Evolutionary conservation across 1,140 invertebrate species (phyloP), one percentile per base, ranked within the genome.

Genomic region (Scaptodrosophila lebanonensis): DNA sequence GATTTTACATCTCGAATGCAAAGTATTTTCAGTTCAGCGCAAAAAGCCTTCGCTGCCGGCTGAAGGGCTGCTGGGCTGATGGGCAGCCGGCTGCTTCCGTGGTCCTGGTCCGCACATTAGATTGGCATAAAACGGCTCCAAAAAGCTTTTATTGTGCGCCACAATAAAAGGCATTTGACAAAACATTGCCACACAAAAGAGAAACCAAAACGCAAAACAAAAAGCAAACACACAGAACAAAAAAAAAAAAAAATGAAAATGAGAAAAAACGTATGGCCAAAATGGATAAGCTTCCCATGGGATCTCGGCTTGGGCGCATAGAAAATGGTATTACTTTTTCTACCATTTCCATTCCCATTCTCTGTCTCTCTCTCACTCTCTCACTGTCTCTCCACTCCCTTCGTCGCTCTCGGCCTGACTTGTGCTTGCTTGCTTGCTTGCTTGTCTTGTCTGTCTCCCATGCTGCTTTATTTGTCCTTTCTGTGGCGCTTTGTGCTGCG

Each of bases 241-340:
- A 15, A 33, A 15, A 17, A 43, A 53, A 36, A 36, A 43, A 58
- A 42, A 27, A 62, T 20, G 18, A 11, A 22, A 35, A 47, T 52
- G 40, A 30, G 56, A 44, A 66, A 58, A 79, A 79, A 50, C 73
- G 64, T 79, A 73, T 79, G 73, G 73, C 68, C 75, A 82, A 82
- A 79, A 82, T 73, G 73, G 69, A 79, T 79, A 79, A 82, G 73
- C 69, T 69, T 43, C 52, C 68, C 67, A 32, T 44, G 62, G 58
- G 63, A 16, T 29, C 27, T 35, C 13, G 27, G 36, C 4, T 16
- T 17, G 12, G 12, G n/a, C n/a, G 52, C 45, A 72, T 59, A 56
- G 70, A 61, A 75, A 75, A 75, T 66, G 56, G 54, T 65, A 79
- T 79, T 79, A 61, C 50, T 58, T 56, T 58, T 25, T 25, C 22